phyloP scores from a whole-genome alignment of 2,113 vertebrate genomes.

The Dromiciops gliroides region DNA sequence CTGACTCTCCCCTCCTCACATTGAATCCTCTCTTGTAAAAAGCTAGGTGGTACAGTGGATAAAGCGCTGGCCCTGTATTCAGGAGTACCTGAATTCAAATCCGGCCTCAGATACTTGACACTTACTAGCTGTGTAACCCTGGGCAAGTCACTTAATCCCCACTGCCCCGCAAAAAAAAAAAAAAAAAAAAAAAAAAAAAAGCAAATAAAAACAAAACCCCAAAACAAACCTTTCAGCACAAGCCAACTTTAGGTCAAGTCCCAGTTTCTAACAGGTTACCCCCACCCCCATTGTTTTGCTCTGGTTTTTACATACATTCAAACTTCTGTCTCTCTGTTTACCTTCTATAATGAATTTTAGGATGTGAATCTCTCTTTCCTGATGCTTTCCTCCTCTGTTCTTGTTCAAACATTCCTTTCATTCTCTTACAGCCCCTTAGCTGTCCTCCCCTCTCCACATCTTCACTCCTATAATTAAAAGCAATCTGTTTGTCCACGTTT shows the following conservation, averaged over 20 bases:
- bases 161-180: no score
- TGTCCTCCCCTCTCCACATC: slow-evolving; percentile 32
- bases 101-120: no score
- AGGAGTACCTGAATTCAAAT: no score
- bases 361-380: neutral
- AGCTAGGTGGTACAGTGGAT: no score
- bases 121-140: no score
- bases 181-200: no score
- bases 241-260: neutral
- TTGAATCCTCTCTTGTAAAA: no score
- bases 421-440: neutral
- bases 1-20: neutral
- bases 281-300: neutral
- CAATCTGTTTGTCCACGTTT: slow-evolving; percentile 48
- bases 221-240: neutral
- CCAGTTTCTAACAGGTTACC: neutral
- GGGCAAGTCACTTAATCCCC: no score
- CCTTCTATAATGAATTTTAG: slow-evolving; percentile 24
- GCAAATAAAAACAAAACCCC: neutral
- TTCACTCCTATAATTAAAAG: slow-evolving; percentile 4
- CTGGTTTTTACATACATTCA: neutral
- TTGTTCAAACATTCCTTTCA: slow-evolving; percentile 20
- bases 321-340: slow-evolving; percentile 20
- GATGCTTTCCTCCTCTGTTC: neutral
- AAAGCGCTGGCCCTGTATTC: no score